Evolutionary conservation across 2,113 vertebrate species (phyloP).

Genomic region (Erythrocercus mccallii): DNA sequence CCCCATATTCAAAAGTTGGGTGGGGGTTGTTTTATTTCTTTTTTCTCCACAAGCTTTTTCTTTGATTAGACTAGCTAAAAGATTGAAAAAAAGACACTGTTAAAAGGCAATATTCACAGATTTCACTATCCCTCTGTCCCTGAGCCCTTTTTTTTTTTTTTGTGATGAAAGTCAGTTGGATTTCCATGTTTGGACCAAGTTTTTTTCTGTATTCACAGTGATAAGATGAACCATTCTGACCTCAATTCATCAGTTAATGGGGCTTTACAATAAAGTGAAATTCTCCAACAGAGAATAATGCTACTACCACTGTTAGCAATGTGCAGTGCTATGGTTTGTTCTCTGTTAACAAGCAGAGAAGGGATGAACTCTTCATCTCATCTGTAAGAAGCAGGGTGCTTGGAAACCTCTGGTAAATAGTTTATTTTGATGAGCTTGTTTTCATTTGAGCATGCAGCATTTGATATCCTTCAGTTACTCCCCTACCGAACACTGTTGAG

Average conservation of each 20-base stretch:
- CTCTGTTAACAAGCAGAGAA: conserved; percentile 43
- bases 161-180: not conserved
- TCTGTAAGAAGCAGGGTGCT: conserved; percentile 18
- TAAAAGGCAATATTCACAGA: not conserved
- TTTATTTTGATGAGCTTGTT: conserved; percentile 35
- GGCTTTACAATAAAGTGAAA: conserved; percentile 13
- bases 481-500: not conserved
- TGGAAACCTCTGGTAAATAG: conserved; percentile 24
- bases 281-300: conserved; percentile 40
- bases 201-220: conserved; percentile 6
- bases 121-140: not conserved
- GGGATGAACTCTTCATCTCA: conserved; percentile 38
- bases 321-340: not conserved
- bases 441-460: conserved; percentile 20
- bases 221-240: conserved; percentile 12
- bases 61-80: not conserved
- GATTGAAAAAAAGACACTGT: not conserved
- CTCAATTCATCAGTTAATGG: conserved; percentile 39
- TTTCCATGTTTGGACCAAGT: conserved; percentile 9
- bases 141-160: not conserved
- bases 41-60: not conserved
- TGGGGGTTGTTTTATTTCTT: not conserved
- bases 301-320: not conserved
- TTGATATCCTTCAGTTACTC: conserved; percentile 12
- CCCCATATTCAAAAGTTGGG: not conserved